Percentiles rank a stretch among this genome's conserved stretches.
Evolutionary conservation across 2,113 vertebrate genomes (phyloP).

Genomic region (Triplophysa dalaica): DNA sequence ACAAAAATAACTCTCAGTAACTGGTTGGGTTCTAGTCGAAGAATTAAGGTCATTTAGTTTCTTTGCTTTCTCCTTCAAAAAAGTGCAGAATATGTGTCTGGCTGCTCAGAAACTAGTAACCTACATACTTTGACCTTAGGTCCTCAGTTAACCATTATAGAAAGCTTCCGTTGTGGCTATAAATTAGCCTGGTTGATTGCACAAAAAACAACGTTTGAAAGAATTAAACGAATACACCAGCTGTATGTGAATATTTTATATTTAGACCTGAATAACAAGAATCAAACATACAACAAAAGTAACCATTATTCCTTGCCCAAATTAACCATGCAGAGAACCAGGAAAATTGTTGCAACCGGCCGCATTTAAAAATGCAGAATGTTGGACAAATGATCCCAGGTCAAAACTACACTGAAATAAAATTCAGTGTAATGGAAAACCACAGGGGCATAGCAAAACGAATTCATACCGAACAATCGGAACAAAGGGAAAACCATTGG

Average conservation of each 20-base stretch:
- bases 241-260: background rate
- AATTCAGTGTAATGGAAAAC: constrained; percentile 30
- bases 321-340: background rate
- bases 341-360: background rate
- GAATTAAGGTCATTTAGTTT: no score
- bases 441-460: constrained; percentile 1
- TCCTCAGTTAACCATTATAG: constrained; percentile 21
- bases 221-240: background rate
- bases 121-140: background rate
- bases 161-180: constrained; percentile 10
- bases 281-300: background rate
- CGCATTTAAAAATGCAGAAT: constrained; percentile 9
- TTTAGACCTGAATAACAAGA: background rate
- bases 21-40: no score
- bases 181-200: constrained; percentile 10
- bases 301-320: constrained; percentile 6
- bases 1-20: no score
- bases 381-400: constrained; percentile 22
- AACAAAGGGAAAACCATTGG: constrained; percentile 11
- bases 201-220: constrained; percentile 8
- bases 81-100: background rate
- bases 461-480: constrained; percentile 13
- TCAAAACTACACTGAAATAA: constrained; percentile 18
- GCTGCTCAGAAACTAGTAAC: background rate
- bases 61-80: background rate